phyloP scores from a whole-genome alignment of 2,113 vertebrate species.

The Smithornis capensis region DNA sequence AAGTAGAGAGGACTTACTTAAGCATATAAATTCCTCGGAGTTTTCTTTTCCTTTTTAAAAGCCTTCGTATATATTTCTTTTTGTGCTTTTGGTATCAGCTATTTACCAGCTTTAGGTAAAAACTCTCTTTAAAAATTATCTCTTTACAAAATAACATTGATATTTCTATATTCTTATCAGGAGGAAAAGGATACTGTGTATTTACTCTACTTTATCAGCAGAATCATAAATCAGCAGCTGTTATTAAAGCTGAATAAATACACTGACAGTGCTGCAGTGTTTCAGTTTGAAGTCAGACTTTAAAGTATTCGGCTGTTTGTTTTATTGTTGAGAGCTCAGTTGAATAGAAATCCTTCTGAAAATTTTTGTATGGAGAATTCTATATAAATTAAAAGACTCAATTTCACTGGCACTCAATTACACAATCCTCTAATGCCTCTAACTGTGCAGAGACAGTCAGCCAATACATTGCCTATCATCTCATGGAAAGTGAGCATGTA shows the following conservation, averaged over 20 bases:
- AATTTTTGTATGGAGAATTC: not conserved
- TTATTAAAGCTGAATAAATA: not conserved
- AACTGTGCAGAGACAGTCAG: not conserved
- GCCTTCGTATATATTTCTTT: not conserved
- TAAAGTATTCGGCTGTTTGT: not conserved
- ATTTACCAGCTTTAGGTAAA: not conserved
- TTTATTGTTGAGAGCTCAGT: not conserved
- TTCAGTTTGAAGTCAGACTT: not conserved
- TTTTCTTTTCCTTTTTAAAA: not conserved
- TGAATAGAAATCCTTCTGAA: not conserved
- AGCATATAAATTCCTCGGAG: not conserved
- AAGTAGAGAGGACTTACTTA: not conserved
- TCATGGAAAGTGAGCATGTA: not conserved
- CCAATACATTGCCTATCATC: not conserved
- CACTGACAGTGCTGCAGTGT: not conserved
- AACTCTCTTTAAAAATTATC: not conserved
- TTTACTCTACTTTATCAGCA: not conserved
- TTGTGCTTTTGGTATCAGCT: not conserved
- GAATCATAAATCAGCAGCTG: not conserved
- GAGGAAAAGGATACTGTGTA: not conserved
- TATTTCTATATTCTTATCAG: slow-evolving; percentile 2
- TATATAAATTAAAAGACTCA: not conserved
- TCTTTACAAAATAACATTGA: not conserved
- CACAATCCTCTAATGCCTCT: not conserved
- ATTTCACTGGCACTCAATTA: not conserved